Evolutionary conservation across 2,113 vertebrate species (phyloP).

Genomic region (Eretmochelys imbricata): DNA sequence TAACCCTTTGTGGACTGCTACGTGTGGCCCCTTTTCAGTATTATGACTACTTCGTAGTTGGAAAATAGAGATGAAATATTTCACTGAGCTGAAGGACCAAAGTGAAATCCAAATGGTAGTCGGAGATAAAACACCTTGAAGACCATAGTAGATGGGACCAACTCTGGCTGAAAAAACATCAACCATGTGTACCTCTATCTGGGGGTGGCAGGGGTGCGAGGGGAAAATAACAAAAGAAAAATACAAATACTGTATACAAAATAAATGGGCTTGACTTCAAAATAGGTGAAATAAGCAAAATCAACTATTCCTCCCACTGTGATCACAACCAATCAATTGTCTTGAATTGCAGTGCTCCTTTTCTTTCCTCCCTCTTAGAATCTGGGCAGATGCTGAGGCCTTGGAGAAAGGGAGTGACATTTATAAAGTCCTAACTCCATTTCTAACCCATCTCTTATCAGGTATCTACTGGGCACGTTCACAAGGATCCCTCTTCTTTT

Average conservation of each 20-base stretch:
- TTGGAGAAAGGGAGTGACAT: background rate
- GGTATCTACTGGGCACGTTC: background rate
- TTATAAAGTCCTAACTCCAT: background rate
- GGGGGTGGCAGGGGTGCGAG: background rate
- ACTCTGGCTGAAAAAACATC: background rate
- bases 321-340: conserved; percentile 7
- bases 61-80: conserved; percentile 64
- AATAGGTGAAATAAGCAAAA: background rate
- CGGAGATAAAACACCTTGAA: conserved; percentile 9
- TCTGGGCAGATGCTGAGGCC: conserved; percentile 19
- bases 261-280: background rate
- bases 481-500: conserved; percentile 19
- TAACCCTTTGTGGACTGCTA: conserved; percentile 55
- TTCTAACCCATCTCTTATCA: background rate
- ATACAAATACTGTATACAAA: background rate
- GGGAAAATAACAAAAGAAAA: background rate
- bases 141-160: background rate
- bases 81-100: conserved; percentile 60
- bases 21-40: conserved; percentile 61
- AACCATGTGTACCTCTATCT: background rate
- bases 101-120: conserved; percentile 36
- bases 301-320: background rate
- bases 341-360: conserved; percentile 18
- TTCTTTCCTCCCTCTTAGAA: conserved; percentile 28
- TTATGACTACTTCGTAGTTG: conserved; percentile 52